Conservation (phyloP, 2,888 invertebrate species). For the Apoda limacodes region DNA sequence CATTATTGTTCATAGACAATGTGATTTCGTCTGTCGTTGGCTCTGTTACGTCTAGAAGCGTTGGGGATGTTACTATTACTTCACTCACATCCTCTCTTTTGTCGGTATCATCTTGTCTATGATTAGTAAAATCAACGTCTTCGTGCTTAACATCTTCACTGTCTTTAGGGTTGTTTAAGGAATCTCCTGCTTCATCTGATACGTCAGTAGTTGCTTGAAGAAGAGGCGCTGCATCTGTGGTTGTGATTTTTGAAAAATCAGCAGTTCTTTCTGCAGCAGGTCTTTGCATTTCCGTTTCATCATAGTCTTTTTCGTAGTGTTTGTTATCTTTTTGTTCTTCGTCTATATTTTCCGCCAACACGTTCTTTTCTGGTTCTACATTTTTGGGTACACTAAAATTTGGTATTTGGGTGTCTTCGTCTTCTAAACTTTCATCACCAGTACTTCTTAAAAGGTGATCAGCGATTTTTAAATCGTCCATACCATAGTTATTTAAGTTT, state of each 20-base stretch:
- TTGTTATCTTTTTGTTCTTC: constrained; percentile 4
- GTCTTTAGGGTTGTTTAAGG: constrained; percentile 2
- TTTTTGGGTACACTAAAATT: constrained; percentile 3
- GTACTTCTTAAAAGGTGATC: not conserved
- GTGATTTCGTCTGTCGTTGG: constrained; percentile 21
- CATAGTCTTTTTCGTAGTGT: constrained; percentile 1
- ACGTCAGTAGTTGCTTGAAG: not conserved
- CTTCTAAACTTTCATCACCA: constrained; percentile 5
- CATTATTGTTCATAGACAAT: constrained; percentile 28
- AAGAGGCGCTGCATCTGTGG: too few species aligned
- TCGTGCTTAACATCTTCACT: constrained; percentile 1
- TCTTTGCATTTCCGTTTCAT: constrained; percentile 4
- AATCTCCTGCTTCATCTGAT: constrained; percentile 1
- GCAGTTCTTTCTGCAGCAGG: too few species aligned
- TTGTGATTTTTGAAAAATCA: too few species aligned
- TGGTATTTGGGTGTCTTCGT: constrained; percentile 5
- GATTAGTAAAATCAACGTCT: too few species aligned
- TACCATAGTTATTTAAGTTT: not conserved
- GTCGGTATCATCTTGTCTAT: not conserved
- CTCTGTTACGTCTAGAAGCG: constrained; percentile 8
- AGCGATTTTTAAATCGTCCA: not conserved
- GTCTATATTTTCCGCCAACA: constrained; percentile 1
- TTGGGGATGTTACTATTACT: too few species aligned
- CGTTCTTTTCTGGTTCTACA: constrained; percentile 12
- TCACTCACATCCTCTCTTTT: constrained; percentile 5